Percentiles rank a stretch among this genome's conserved stretches.
Conservation (phyloP, 2,888 invertebrate species). For the Drosophila fulvimacula region DNA sequence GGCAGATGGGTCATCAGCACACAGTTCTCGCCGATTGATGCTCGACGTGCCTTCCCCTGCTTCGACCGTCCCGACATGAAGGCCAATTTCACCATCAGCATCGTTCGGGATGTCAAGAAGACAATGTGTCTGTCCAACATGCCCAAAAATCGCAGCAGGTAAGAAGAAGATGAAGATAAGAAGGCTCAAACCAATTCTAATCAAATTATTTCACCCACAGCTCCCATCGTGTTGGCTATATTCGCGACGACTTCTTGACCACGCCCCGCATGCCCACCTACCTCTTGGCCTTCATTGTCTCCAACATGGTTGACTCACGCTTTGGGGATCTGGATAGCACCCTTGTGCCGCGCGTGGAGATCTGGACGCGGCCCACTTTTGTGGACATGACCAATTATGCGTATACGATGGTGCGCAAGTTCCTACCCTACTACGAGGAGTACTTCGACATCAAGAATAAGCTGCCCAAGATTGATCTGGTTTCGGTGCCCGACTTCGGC, state of each 20-base stretch:
- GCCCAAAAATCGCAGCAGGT: conserved; percentile 85
- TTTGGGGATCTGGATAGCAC: conserved; percentile 73
- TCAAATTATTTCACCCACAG: conserved; percentile 32
- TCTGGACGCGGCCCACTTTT: conserved; percentile 83
- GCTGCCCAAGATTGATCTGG: conserved; percentile 89
- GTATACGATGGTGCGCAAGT: conserved; percentile 86
- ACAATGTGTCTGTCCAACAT: conserved; percentile 87
- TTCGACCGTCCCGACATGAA: conserved; percentile 94
- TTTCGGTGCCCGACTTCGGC: conserved; percentile 90
- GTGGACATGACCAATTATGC: conserved; percentile 85
- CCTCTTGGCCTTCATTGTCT: conserved; percentile 88
- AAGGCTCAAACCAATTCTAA: neutral
- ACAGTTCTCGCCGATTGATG: conserved; percentile 92
- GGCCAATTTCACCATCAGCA: conserved; percentile 90
- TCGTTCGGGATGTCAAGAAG: conserved; percentile 86
- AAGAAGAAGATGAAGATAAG: conserved; percentile 29
- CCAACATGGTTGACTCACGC: conserved; percentile 85
- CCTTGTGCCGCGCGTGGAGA: conserved; percentile 82
- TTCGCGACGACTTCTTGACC: conserved; percentile 88
- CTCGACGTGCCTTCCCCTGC: conserved; percentile 93
- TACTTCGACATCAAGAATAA: conserved; percentile 89
- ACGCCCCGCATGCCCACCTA: conserved; percentile 91
- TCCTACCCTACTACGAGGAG: conserved; percentile 88
- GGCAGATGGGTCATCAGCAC: conserved; percentile 91
- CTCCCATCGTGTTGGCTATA: conserved; percentile 85